Base-by-base conservation (phyloP, 1,140 invertebrate genomes). In the Adelges cooleyi region DNA sequence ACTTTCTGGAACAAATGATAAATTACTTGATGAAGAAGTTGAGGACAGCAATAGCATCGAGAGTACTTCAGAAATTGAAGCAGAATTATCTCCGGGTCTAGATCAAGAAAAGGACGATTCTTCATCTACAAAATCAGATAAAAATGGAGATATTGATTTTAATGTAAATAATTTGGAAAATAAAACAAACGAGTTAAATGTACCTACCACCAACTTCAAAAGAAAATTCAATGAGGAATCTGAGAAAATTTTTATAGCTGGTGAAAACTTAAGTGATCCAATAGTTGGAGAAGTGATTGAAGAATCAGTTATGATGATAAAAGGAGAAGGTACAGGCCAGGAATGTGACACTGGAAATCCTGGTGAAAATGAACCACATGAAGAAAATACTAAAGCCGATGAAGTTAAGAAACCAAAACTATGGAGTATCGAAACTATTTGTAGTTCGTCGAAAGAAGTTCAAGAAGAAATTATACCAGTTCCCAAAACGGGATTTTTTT, bases 231-330 rank as follows among this genome's bases (percentile, higher is more conserved):
- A 62, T 9, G 25, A 62, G 1, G 6, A 46, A 29, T 33, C 13
- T 33, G 29, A 33, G 29, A 5, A 33, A 33, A 33, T 33, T 33
- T 6, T 33, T 33, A 11, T 6, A 33, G 29, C 11, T 17, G 6
- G 11, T 23, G 33, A 68, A 15, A 66, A 67, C 23, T 29, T 2
- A 8, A 44, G 40, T 38, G 13, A 15, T 66, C 51, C 53, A 46
- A 48, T 62, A n/a, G 65, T 54, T 11, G 66, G 83, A 27, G 85
- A 88, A 71, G 81, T 80, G 67, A 83, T 89, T 51, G 82, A 82
- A 72, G 86, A 89, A 72, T 82, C 83, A 6, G 77, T 86, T 0
- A 81, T 87, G 78, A 80, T 80, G 71, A 78, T 89, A 70, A 80
- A 78, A 69, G 88, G 87, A 2, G 81, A 84, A 70, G 87, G 87